These are phyloP conservation scores for Drosophila phalerata DNA, from an alignment of 2,888 invertebrate genomes.

Conservation along the genomic window DNA sequence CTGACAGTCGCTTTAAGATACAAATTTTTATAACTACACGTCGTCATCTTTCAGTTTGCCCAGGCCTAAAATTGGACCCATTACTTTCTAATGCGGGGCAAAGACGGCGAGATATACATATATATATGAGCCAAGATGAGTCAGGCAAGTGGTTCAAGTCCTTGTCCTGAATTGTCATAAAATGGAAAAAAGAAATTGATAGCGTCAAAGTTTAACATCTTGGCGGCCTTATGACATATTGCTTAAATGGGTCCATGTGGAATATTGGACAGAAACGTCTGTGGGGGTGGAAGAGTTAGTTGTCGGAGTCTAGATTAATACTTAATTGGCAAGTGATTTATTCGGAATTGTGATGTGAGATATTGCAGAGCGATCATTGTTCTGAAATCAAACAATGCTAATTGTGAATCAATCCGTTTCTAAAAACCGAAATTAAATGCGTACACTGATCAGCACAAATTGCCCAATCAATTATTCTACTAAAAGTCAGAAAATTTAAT, in stretches of 20 bases:
- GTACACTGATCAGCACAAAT: neutral
- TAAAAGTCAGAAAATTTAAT: too few relatives aligned
- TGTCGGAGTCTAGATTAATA: slow-evolving; percentile 33
- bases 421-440: neutral
- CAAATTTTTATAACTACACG: slow-evolving; percentile 76
- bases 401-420: neutral
- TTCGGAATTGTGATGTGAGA: neutral
- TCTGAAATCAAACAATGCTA: slow-evolving; percentile 6
- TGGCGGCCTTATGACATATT: slow-evolving; percentile 77
- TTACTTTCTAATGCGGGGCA: slow-evolving; percentile 38
- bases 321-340: slow-evolving; percentile 63
- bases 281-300: slow-evolving; percentile 15
- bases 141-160: slow-evolving; percentile 8
- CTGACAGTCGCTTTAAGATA: slow-evolving; percentile 79
- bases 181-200: slow-evolving; percentile 51
- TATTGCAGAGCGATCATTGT: neutral
- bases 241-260: slow-evolving; percentile 74
- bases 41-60: slow-evolving; percentile 53
- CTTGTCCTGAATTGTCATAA: slow-evolving; percentile 69
- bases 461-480: too few relatives aligned
- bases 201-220: slow-evolving; percentile 73
- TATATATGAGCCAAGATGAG: slow-evolving; percentile 11
- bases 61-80: slow-evolving; percentile 56
- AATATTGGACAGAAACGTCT: slow-evolving; percentile 36
- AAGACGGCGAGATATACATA: neutral